A percentile compares a stretch with the other conserved stretches of the same genome.
Evolutionary conservation across 35 echinoderm and acorn worm genomes (phyloP).

Genomic region (Ophiothrix spiculata): DNA sequence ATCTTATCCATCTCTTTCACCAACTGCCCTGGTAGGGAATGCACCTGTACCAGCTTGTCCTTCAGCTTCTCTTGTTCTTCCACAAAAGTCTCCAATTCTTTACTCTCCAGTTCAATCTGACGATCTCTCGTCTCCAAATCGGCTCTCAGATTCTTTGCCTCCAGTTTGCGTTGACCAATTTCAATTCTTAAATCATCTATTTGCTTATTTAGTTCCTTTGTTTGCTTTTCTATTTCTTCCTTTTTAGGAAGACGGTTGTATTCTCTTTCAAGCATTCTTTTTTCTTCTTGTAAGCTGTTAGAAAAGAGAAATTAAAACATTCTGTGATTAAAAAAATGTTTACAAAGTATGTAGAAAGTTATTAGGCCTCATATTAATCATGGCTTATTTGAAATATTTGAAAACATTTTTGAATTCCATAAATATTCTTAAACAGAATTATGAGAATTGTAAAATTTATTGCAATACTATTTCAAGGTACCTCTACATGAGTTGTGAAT

Average conservation of each 20-base stretch:
- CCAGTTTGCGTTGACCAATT: conserved; percentile 88
- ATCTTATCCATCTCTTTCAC: conserved; percentile 98
- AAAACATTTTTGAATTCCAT: no score
- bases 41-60: conserved; percentile 89
- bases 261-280: conserved; percentile 88
- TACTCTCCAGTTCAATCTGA: conserved; percentile 82
- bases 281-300: conserved; percentile 84
- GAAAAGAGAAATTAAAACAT: neutral
- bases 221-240: conserved; percentile 95
- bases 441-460: no score
- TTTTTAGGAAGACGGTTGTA: conserved; percentile 91
- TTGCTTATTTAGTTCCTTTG: conserved; percentile 93
- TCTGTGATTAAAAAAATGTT: no score
- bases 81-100: conserved; percentile 80
- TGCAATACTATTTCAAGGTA: no score
- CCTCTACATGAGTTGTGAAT: no score
- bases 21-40: conserved; percentile 91
- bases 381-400: no score
- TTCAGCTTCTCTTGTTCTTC: conserved; percentile 86
- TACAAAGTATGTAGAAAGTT: no score
- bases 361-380: no score
- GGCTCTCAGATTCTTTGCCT: conserved; percentile 90
- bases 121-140: conserved; percentile 74
- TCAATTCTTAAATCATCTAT: conserved; percentile 83
- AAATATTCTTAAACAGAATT: no score